These are phyloP conservation scores for Danaus chrysippus DNA, from an alignment of 2,888 invertebrate species.

Conservation along the genomic window DNA sequence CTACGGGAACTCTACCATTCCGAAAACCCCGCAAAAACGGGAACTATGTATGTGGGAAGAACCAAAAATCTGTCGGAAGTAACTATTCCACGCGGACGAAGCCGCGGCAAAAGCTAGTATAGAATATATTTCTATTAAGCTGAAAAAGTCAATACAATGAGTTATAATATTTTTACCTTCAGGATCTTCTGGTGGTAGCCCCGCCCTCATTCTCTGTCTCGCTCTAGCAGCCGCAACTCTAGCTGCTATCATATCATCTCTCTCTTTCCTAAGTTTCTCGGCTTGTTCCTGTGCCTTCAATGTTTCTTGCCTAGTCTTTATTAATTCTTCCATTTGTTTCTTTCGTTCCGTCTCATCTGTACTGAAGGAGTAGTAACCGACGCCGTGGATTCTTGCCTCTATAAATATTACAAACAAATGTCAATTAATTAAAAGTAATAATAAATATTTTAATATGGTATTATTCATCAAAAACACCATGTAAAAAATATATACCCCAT, in stretches of 20 bases:
- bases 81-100: too few relatives aligned
- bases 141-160: not conserved
- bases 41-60: too few relatives aligned
- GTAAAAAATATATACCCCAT: too few relatives aligned
- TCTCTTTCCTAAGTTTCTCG: conserved; percentile 78
- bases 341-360: conserved; percentile 88
- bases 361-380: conserved; percentile 94
- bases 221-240: conserved; percentile 86
- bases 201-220: conserved; percentile 84
- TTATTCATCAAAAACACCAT: too few relatives aligned
- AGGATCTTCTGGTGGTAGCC: conserved; percentile 83
- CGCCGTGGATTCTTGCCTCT: conserved; percentile 96
- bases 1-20: too few relatives aligned
- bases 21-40: too few relatives aligned
- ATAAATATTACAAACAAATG: conserved; percentile 25
- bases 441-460: too few relatives aligned
- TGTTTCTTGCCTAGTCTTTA: conserved; percentile 85
- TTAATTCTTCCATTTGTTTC: conserved; percentile 89
- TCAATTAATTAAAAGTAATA: not conserved
- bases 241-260: conserved; percentile 83
- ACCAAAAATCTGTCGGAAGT: too few relatives aligned
- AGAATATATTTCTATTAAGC: too few relatives aligned
- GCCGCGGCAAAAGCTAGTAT: too few relatives aligned
- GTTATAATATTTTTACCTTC: conserved; percentile 47
- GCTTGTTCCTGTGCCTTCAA: conserved; percentile 82